Evolutionary conservation across 2,113 vertebrate species (phyloP), one percentile per base, ranked within the genome.

Genomic region (Willisornis vidua): DNA sequence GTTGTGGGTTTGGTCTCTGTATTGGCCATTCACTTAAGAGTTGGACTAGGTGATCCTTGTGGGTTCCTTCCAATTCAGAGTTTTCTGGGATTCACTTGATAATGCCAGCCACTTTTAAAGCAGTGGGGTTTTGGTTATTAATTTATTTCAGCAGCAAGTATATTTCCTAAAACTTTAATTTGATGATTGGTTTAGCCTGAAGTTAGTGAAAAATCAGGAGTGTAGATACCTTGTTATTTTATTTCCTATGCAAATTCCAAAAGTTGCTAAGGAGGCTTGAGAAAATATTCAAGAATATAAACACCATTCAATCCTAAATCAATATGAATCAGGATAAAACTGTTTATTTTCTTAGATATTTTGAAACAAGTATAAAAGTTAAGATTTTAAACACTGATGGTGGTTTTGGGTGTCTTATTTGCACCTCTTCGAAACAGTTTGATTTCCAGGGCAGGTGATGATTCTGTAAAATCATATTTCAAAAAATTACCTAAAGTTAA

Each of bases 371-470:
- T 58, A 58, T 23, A 59, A 65, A 85, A 63, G 12, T 61, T 37
- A 79, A 29, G 6, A 12, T 72, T 90, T 85, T 68, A 37, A 61
- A 19, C 3, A n/a, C 8, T 45, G 10, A 0, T 35, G 8, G 31
- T 78, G 3, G 6, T 29, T 85, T 90, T 73, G 5, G 1, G 2
- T 14, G 4, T 7, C 6, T 2, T 33, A 19, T 65, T 93, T 83
- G 9, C 10, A 31, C 7, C 0, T 0, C 57, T 49, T 65, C 37
- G 19, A 85, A 79, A 75, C 20, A 72, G 6, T 48, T 59, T 55
- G 10, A 58, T 71, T 90, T 80, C 13, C 19, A 71, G 23, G 7
- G 3, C 7, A 77, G 0, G 0, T 48, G 7, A 1, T 75, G 10
- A 63, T 74, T 90, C 25, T 46, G 12, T 31, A 81, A 87, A 92